Percentiles rank a stretch among this genome's conserved stretches.
Conservation (phyloP, 2,797 vertebrate species). For the Epinephelus coioides region DNA sequence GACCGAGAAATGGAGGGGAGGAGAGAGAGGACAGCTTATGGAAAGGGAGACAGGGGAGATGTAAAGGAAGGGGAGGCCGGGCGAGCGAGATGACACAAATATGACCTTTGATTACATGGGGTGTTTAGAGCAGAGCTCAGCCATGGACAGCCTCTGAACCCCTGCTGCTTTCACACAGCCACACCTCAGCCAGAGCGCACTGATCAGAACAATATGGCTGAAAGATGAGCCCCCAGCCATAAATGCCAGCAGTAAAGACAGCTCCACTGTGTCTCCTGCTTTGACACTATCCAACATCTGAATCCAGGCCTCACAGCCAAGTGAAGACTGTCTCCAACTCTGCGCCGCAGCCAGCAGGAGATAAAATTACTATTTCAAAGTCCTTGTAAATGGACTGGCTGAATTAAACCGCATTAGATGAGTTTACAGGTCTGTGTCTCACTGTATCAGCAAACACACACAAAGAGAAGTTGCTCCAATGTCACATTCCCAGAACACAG, state of each 20-base stretch:
- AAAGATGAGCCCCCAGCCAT: constrained; percentile 79
- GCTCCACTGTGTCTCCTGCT: constrained; percentile 75
- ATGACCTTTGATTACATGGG: constrained; percentile 81
- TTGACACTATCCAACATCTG: constrained; percentile 79
- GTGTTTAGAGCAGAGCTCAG: constrained; percentile 69
- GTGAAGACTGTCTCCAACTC: constrained; percentile 56
- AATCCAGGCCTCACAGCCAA: constrained; percentile 75
- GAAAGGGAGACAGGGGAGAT: constrained; percentile 62
- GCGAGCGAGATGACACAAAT: constrained; percentile 72
- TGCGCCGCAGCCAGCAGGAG: constrained; percentile 60
- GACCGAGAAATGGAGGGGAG: constrained; percentile 67
- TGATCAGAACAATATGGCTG: constrained; percentile 85
- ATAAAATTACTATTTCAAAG: constrained; percentile 77
- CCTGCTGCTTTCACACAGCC: constrained; percentile 74
- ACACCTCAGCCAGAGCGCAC: constrained; percentile 74
- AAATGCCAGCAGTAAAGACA: constrained; percentile 82
- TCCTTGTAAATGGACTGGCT: constrained; percentile 74
- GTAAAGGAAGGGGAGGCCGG: constrained; percentile 66
- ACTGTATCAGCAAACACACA: constrained; percentile 40
- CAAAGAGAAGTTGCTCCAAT: constrained; percentile 61
- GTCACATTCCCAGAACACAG: constrained; percentile 74
- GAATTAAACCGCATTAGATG: constrained; percentile 70
- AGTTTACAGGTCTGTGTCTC: constrained; percentile 71
- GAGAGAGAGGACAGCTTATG: constrained; percentile 61
- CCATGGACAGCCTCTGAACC: constrained; percentile 58